Percentiles rank a stretch among this genome's conserved stretches.
Conservation (phyloP, 1,140 invertebrate genomes). For the Marisa cornuarietis region DNA sequence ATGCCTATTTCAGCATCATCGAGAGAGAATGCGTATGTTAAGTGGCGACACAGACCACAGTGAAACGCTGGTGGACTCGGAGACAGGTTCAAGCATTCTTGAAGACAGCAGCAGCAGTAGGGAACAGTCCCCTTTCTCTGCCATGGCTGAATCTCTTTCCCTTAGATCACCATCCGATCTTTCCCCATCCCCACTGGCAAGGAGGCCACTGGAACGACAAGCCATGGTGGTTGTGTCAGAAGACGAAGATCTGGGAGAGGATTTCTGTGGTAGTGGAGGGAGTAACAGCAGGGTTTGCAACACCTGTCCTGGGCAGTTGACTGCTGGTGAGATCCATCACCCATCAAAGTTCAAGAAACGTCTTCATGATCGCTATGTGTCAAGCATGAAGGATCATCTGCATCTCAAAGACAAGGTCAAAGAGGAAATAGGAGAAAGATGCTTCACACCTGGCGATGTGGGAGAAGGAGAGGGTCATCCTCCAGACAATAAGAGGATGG, state of each 20-base stretch:
- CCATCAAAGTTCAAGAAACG: constrained; percentile 42
- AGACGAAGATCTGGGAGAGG: constrained; percentile 9
- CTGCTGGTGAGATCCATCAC: constrained; percentile 19
- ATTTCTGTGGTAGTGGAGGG: constrained; percentile 6
- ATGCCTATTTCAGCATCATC: background rate
- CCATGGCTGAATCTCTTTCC: constrained; percentile 11
- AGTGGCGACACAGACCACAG: constrained; percentile 29
- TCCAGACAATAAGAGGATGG: constrained; percentile 5
- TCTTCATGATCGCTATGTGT: constrained; percentile 42
- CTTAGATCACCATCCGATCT: constrained; percentile 15
- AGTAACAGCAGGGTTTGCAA: background rate
- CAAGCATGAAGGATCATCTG: constrained; percentile 27
- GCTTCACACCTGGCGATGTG: background rate
- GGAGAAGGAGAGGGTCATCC: background rate
- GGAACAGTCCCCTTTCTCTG: constrained; percentile 40
- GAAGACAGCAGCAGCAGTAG: constrained; percentile 46
- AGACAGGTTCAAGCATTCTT: constrained; percentile 35
- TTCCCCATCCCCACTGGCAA: constrained; percentile 5
- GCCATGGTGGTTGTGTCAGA: constrained; percentile 8
- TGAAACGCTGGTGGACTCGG: constrained; percentile 30
- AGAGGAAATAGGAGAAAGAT: constrained; percentile 18
- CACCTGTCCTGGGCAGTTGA: background rate
- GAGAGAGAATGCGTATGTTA: constrained; percentile 7
- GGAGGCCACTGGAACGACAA: constrained; percentile 22
- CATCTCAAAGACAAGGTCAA: background rate